Evolutionary conservation across 2,888 invertebrate genomes (phyloP).

Genomic region (Portevinia maculata): DNA sequence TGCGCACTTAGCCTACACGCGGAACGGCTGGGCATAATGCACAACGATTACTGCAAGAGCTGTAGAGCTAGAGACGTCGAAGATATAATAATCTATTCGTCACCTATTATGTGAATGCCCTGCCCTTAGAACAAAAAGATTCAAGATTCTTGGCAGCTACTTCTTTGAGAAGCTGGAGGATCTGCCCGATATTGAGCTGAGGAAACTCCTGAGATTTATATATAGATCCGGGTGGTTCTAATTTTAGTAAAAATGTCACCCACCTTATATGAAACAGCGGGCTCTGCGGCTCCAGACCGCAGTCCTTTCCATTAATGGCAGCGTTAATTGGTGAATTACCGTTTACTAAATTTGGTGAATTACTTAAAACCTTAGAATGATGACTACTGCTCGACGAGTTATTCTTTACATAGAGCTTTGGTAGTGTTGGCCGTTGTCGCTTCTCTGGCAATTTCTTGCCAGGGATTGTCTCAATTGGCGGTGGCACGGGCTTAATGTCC

Average conservation of each 20-base stretch:
- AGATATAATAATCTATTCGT: no score
- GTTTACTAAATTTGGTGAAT: slow-evolving; percentile 74
- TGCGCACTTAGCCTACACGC: no score
- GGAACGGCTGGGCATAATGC: no score
- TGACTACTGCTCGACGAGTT: slow-evolving; percentile 73
- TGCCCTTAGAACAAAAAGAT: no score
- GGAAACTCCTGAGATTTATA: no score
- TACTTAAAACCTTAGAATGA: slow-evolving; percentile 74
- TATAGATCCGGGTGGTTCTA: no score
- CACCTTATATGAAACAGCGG: slow-evolving; percentile 83
- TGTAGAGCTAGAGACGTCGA: no score
- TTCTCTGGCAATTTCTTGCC: slow-evolving; percentile 92
- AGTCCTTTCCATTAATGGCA: slow-evolving; percentile 84
- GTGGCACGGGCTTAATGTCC: slow-evolving; percentile 92
- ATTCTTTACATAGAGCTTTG: slow-evolving; percentile 92
- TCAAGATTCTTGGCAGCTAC: no score
- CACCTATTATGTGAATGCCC: no score
- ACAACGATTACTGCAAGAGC: no score
- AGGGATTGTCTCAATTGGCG: slow-evolving; percentile 95
- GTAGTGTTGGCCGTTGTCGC: slow-evolving; percentile 88
- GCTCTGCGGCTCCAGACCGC: slow-evolving; percentile 82
- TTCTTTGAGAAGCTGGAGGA: no score
- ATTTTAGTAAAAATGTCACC: slow-evolving; percentile 35
- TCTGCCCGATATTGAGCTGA: no score
- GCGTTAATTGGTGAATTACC: slow-evolving; percentile 87